These are phyloP conservation scores for Melangyna quadrimaculata DNA, from an alignment of 2,888 invertebrate species.

Conservation along the genomic window DNA sequence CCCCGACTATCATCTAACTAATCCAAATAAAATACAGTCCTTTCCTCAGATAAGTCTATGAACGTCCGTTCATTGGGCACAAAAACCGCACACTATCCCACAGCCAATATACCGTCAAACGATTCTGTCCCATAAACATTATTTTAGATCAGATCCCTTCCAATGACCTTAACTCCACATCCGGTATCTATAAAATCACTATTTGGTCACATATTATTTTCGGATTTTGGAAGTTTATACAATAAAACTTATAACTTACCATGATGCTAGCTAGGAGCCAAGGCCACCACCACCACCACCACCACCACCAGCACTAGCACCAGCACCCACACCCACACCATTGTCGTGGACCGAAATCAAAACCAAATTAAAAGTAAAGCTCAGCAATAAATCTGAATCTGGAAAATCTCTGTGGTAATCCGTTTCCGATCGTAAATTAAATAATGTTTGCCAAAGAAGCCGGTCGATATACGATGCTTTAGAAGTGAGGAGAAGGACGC, in stretches of 20 bases:
- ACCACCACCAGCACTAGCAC: neutral
- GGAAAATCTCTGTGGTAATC: constrained; percentile 71
- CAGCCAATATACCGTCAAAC: constrained; percentile 31
- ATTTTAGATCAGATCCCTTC: constrained; percentile 12
- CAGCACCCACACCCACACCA: neutral
- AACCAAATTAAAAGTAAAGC: constrained; percentile 72
- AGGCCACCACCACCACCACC: neutral
- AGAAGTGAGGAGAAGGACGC: neutral
- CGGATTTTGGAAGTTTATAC: constrained; percentile 9
- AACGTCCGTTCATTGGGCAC: neutral
- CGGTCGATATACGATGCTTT: constrained; percentile 12
- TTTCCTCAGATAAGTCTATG: constrained; percentile 3
- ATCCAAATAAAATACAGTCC: neutral
- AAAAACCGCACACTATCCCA: constrained; percentile 24
- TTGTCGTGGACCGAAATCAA: constrained; percentile 52
- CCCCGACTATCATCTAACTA: constrained; percentile 1
- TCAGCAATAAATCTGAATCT: constrained; percentile 71
- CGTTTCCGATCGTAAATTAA: constrained; percentile 71
- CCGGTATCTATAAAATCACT: constrained; percentile 48
- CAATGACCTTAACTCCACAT: constrained; percentile 23
- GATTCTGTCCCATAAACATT: constrained; percentile 26
- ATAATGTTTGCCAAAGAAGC: constrained; percentile 61
- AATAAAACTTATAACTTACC: neutral
- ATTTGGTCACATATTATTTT: constrained; percentile 48
- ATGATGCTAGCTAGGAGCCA: too few species aligned